These are phyloP conservation scores for Sinocyclocheilus maitianheensis DNA, from an alignment of 2,113 vertebrate genomes.

Conservation along the genomic window DNA sequence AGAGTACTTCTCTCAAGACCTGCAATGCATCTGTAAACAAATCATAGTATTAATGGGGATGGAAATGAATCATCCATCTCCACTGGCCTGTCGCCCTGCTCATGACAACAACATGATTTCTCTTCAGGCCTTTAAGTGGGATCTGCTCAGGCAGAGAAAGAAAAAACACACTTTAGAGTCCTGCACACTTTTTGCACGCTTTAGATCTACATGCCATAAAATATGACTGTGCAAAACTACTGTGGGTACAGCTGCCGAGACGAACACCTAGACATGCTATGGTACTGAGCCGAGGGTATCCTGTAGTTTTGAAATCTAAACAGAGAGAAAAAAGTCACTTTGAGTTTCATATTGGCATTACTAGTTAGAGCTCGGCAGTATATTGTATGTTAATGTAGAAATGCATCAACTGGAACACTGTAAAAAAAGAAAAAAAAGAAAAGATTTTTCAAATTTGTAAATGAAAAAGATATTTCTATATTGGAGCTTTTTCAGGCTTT, in stretches of 20 bases:
- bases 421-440: too few species aligned
- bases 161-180: conserved; percentile 33
- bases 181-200: conserved; percentile 1
- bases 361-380: neutral
- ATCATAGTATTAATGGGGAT: conserved; percentile 65
- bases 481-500: too few species aligned
- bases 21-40: conserved; percentile 65
- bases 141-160: conserved; percentile 49
- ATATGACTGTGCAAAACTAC: conserved; percentile 43
- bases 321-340: neutral
- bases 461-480: too few species aligned
- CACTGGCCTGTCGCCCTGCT: conserved; percentile 48
- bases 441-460: too few species aligned
- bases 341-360: neutral
- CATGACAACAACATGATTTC: conserved; percentile 63
- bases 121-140: conserved; percentile 57
- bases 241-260: conserved; percentile 3
- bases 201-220: conserved; percentile 56
- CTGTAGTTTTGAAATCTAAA: neutral
- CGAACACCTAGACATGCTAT: neutral
- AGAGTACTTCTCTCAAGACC: conserved; percentile 52
- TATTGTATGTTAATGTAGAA: neutral
- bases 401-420: too few species aligned
- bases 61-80: conserved; percentile 67
- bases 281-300: neutral